Base-by-base conservation (phyloP, 2,888 invertebrate genomes). In the Apotomis capreana region DNA sequence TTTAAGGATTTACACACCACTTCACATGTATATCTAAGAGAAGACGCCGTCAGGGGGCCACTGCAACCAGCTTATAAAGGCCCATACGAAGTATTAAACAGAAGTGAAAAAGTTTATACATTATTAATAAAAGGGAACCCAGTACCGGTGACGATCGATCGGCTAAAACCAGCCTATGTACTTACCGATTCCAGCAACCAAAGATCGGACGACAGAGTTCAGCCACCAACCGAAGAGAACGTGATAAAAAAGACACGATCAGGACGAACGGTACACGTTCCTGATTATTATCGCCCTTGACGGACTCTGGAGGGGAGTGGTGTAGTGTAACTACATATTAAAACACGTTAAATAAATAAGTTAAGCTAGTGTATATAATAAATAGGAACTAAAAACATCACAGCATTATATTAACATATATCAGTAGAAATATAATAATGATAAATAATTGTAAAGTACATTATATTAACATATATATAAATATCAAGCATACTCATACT, bases 181-280 rank as follows among this genome's bases (percentile, higher is more conserved):
- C 46, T 83, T 0, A 87, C 88, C 65, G 85, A 86, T 0, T 83
- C 80, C n/a, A 0, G 84, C 86, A 64, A 83, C 15, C 2, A 44
- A 61, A 61, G 46, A 3, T 13, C 46, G 44, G 13, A 61, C 13
- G 15, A 44, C 3, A 3, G 3, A 15, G 61, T 6, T 10, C 26
- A 15, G 26, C 57, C 57, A 9, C 3, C 8, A 6, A 4, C 10
- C 15, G 52, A 52, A 52, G 8, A 4, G 6, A 57, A 57, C 15
- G 36, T 1, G 15, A 46, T 5, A 61, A 61, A 5, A 5, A 40
- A 10, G 12, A 61, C 61, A 13, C 46, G 61, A 13, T 61, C 61
- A 10, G 61, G 61, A 10, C 44, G 61, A 61, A 44, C 12, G 9
- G 46, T 61, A 15, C 8, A 2, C 8, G 8, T 13, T 9, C 62